Evolutionary conservation across 2,888 invertebrate genomes (phyloP), one percentile per base, ranked within the genome.

Genomic region (Clepsis dumicolana): DNA sequence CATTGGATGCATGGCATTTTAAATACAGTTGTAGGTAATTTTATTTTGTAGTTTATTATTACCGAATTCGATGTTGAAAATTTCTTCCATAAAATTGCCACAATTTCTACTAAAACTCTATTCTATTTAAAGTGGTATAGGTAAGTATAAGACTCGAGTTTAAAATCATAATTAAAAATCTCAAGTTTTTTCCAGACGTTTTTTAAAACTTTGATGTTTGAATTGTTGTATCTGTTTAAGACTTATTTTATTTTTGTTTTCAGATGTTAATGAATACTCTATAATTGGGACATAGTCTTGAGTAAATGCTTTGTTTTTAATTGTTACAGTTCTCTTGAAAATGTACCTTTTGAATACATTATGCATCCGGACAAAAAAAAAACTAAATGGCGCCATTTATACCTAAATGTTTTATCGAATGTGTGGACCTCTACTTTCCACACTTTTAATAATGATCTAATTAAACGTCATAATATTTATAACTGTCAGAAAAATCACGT

Each of bases 1-100:
- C 90, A 90, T 90, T 77, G 86, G 83, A 90, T 89, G 90, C 90
- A 84, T 83, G 78, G 73, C 78, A 75, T 79, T 81, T 81, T 75
- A 80, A 78, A 72, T 73, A 80, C 64, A 64, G 64, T n/a, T 18
- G 64, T 65, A 70, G 64, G 48, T 48, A 48, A 56, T 72, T 77
- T 79, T 77, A 81, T 83, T 82, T 84, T 75, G 80, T 88, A 87
- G 87, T 78, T 38, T 78, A 78, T 84, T 85, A 83, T 78, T 77
- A 84, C 89, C 87, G 88, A 90, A 90, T 88, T 91, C 87, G 81
- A 88, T 87, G 86, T 89, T 86, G 75, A 83, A 81, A 83, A 79
- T 84, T 81, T 91, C 91, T 92, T 93, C 92, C 92, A 92, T 85
- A 86, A 83, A 87, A 88, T 83, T 89, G 90, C 89, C 90, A 90